These are phyloP conservation scores for Metaphire vulgaris DNA, from an alignment of 1,140 invertebrate species.

Conservation along the genomic window DNA sequence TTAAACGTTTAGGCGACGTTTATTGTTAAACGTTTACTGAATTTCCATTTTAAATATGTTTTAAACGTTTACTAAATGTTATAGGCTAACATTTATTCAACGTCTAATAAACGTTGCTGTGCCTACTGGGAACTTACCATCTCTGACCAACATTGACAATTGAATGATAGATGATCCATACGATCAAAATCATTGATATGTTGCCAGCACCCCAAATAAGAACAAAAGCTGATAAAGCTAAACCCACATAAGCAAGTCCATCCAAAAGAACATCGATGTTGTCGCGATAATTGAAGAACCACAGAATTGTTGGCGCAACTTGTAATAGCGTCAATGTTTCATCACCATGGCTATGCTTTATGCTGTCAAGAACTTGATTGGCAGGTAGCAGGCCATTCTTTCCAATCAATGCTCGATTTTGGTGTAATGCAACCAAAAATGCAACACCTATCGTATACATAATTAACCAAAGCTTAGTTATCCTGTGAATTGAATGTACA, in stretches of 20 bases:
- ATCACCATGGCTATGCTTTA: constrained; percentile 23
- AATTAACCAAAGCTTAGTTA: neutral
- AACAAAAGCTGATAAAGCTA: constrained; percentile 44
- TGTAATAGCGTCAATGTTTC: neutral
- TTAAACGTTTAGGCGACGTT: too few species aligned
- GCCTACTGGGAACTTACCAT: constrained; percentile 46
- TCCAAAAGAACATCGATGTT: constrained; percentile 45
- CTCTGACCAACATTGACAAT: constrained; percentile 51
- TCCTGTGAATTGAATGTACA: neutral
- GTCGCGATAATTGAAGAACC: constrained; percentile 43
- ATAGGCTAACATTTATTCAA: too few species aligned
- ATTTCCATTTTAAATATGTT: too few species aligned
- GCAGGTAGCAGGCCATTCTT: constrained; percentile 50
- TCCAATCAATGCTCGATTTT: constrained; percentile 51
- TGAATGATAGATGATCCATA: constrained; percentile 53
- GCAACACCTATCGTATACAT: constrained; percentile 47
- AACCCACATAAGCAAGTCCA: constrained; percentile 42
- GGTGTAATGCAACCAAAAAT: constrained; percentile 50
- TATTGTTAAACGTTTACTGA: too few species aligned
- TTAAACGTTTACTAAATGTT: too few species aligned
- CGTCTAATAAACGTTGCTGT: too few species aligned
- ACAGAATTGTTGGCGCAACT: constrained; percentile 24
- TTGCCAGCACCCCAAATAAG: constrained; percentile 50
- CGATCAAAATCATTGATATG: constrained; percentile 44
- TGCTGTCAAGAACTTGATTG: constrained; percentile 37